Evolutionary conservation across 2,113 vertebrate species (phyloP).

Genomic region (Actenoides lindsayi): DNA sequence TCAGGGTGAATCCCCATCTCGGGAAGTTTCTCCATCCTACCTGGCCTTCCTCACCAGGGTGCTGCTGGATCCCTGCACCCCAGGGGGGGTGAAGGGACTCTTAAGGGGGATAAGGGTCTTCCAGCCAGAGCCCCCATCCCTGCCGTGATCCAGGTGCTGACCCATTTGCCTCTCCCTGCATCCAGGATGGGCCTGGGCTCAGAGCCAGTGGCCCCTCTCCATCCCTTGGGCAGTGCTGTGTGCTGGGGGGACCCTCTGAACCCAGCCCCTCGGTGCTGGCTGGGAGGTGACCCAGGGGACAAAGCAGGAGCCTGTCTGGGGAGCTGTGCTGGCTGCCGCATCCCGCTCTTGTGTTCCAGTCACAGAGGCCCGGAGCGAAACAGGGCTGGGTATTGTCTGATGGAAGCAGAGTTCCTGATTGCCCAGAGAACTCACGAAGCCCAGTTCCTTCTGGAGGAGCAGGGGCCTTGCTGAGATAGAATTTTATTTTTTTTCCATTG

Average conservation of each 20-base stretch:
- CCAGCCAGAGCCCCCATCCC: not conserved
- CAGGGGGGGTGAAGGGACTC: accelerated
- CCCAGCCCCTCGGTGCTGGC: not conserved
- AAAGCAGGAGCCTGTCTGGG: constrained; percentile 53
- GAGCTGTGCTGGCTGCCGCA: not conserved
- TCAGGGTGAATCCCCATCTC: not conserved
- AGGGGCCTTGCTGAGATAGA: not conserved
- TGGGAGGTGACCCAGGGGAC: not conserved
- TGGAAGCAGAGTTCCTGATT: not conserved
- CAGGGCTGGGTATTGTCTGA: constrained; percentile 50
- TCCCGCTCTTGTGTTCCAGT: constrained; percentile 41
- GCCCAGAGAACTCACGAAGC: not conserved
- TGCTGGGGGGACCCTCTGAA: not conserved
- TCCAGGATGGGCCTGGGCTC: not conserved
- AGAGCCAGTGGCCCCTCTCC: not conserved
- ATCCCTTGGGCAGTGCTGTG: not conserved
- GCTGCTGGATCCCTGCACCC: not conserved
- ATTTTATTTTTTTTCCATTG: constrained; percentile 24
- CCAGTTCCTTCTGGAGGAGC: constrained; percentile 7
- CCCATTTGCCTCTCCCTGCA: not conserved
- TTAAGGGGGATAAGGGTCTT: not conserved
- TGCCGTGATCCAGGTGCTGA: not conserved
- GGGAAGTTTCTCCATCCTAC: not conserved
- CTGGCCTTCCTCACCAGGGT: accelerated
- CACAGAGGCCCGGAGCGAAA: constrained; percentile 18